Conservation (phyloP, 35 echinoderm and acorn worm species). For the Apostichopus parvimensis region DNA sequence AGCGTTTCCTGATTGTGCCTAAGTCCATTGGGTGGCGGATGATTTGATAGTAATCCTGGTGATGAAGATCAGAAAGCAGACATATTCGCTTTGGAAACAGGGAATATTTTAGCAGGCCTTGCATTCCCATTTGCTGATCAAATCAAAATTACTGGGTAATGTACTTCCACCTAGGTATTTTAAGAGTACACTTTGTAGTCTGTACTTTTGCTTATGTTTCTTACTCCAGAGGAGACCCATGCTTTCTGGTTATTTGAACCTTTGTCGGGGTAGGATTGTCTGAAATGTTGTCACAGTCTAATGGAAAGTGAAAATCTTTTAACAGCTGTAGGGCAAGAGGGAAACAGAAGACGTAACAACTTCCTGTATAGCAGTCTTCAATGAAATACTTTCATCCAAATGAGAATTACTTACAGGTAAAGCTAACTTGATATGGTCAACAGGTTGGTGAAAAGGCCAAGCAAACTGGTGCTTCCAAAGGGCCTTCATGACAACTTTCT, state of each 20-base stretch:
- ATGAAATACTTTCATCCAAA: too few relatives aligned
- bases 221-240: too few relatives aligned
- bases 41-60: conserved; percentile 98
- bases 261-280: too few relatives aligned
- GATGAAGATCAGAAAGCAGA: conserved; percentile 54
- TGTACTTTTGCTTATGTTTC: too few relatives aligned
- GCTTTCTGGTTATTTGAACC: too few relatives aligned
- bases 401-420: conserved; percentile 80
- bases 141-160: background rate
- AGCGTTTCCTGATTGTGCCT: conserved; percentile 93
- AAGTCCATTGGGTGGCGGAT: conserved; percentile 98
- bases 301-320: too few relatives aligned
- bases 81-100: conserved; percentile 23
- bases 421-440: conserved; percentile 79
- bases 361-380: too few relatives aligned
- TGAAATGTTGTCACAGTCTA: too few relatives aligned
- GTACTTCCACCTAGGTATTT: too few relatives aligned
- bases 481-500: conserved; percentile 97
- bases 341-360: background rate
- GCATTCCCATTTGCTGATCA: conserved; percentile 2
- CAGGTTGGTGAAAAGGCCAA: conserved; percentile 95
- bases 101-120: background rate
- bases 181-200: too few relatives aligned
- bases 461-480: conserved; percentile 99
- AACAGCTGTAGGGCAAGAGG: background rate